Evolutionary conservation across 2,113 vertebrate genomes (phyloP).

Genomic region (Trogon surrucura): DNA sequence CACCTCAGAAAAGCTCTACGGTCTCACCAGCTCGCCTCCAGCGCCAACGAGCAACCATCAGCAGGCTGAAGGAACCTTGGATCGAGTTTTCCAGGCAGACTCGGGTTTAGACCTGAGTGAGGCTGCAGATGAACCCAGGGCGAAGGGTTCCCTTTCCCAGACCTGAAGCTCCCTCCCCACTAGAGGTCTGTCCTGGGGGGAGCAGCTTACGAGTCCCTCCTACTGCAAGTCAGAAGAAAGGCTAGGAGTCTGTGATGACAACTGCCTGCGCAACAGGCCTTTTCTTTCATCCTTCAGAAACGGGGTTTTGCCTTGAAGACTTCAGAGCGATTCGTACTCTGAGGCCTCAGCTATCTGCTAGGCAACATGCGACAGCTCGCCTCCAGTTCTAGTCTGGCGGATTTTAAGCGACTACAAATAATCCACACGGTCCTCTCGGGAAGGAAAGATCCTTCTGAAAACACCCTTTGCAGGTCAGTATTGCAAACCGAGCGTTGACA

Average conservation of each 20-base stretch:
- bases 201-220: not conserved
- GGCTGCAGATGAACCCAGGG: no score
- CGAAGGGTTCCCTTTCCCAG: not conserved
- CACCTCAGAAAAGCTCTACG: not conserved
- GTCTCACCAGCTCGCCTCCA: not conserved
- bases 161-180: not conserved
- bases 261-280: not conserved
- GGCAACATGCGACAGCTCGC: not conserved
- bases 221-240: not conserved
- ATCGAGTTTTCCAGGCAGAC: not conserved
- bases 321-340: not conserved
- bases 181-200: not conserved
- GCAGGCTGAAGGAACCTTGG: not conserved
- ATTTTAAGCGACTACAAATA: not conserved
- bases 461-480: not conserved
- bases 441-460: not conserved
- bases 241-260: not conserved
- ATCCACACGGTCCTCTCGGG: not conserved
- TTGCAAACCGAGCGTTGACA: not conserved
- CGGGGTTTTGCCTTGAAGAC: not conserved
- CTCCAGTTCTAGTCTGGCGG: not conserved
- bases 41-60: not conserved
- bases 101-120: not conserved
- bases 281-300: not conserved
- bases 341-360: not conserved